phyloP scores from a whole-genome alignment of 2,888 invertebrate species.

The Drosophila macrothrix region DNA sequence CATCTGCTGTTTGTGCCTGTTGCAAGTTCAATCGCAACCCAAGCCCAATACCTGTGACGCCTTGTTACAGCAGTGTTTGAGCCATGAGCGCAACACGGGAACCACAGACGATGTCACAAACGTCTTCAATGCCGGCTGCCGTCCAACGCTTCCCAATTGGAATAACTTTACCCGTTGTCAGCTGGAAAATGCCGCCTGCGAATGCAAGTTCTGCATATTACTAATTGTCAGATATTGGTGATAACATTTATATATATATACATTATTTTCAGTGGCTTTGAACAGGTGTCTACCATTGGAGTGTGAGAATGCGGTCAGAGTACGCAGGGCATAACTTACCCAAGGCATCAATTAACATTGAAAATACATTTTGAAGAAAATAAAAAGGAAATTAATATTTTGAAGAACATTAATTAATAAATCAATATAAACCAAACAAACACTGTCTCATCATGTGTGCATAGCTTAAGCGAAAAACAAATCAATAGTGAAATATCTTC shows the following conservation, averaged over 20 bases:
- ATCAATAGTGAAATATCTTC: neutral
- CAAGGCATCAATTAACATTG: neutral
- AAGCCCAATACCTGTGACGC: constrained; percentile 34
- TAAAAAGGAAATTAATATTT: neutral
- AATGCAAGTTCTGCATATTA: constrained; percentile 43
- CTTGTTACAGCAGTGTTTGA: constrained; percentile 24
- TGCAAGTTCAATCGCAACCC: constrained; percentile 21
- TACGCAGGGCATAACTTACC: neutral
- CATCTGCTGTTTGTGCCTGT: constrained; percentile 38
- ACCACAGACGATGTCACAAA: constrained; percentile 38
- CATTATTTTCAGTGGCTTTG: constrained; percentile 50
- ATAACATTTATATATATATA: neutral
- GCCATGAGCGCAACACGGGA: constrained; percentile 30
- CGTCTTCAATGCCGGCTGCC: constrained; percentile 49
- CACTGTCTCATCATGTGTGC: neutral
- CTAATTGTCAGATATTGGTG: too few relatives aligned
- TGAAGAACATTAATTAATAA: constrained; percentile 1
- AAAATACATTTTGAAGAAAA: neutral
- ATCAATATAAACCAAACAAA: neutral
- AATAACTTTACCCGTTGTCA: constrained; percentile 55
- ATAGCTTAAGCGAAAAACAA: neutral
- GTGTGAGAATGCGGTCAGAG: constrained; percentile 19
- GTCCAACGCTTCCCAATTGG: constrained; percentile 37
- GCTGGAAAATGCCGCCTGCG: constrained; percentile 44
- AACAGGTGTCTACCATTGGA: constrained; percentile 31